phyloP scores from a whole-genome alignment of 1,140 invertebrate species.

The Caenorhabditis brenneri region DNA sequence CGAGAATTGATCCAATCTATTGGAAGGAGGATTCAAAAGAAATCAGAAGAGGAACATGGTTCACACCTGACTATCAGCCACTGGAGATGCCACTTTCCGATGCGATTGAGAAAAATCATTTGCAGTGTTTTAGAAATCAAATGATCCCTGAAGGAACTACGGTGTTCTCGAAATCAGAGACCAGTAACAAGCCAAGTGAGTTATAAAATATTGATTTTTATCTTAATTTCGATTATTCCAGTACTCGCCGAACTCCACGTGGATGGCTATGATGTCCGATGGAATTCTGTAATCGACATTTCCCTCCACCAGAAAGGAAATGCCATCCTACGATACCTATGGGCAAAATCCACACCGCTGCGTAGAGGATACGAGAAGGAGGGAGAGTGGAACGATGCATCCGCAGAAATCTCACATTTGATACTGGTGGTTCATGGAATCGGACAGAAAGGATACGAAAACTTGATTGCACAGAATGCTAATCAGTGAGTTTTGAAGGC shows the following conservation, averaged over 20 bases:
- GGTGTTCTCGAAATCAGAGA: constrained; percentile 67
- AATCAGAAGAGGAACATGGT: constrained; percentile 68
- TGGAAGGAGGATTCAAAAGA: constrained; percentile 66
- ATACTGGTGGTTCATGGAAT: constrained; percentile 70
- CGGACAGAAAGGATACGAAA: constrained; percentile 71
- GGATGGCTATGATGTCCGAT: constrained; percentile 66
- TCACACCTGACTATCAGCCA: constrained; percentile 62
- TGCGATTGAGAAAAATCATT: constrained; percentile 66
- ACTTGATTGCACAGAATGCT: constrained; percentile 70
- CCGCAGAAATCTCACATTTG: constrained; percentile 64
- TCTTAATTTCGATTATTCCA: too few species aligned
- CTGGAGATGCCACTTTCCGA: constrained; percentile 64
- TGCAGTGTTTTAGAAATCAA: constrained; percentile 66
- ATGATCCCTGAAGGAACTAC: constrained; percentile 68
- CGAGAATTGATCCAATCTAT: constrained; percentile 58
- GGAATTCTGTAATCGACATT: constrained; percentile 70
- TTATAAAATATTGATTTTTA: too few species aligned
- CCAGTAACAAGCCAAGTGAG: constrained; percentile 68
- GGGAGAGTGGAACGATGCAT: constrained; percentile 23
- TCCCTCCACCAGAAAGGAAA: constrained; percentile 41
- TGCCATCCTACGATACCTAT: constrained; percentile 28
- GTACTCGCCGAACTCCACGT: constrained; percentile 66
- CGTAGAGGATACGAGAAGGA: constrained; percentile 61
- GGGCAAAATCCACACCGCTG: constrained; percentile 53
- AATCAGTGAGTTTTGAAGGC: constrained; percentile 63